phyloP scores from a whole-genome alignment of 2,888 invertebrate species.

The Boloria selene region DNA sequence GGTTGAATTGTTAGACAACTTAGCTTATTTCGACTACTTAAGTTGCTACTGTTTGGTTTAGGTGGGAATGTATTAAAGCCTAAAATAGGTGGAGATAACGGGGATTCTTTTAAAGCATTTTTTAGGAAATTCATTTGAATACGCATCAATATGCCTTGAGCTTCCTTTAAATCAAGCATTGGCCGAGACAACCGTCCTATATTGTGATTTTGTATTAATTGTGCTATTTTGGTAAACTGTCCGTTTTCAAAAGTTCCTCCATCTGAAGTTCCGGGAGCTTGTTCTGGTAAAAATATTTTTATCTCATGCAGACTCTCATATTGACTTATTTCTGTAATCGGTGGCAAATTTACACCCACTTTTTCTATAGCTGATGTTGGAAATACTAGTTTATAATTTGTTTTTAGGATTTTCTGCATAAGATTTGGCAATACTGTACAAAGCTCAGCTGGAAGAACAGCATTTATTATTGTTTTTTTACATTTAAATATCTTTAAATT shows the following conservation, averaged over 20 bases:
- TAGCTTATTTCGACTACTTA: not conserved
- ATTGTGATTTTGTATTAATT: constrained; percentile 1
- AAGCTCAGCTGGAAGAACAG: constrained; percentile 67
- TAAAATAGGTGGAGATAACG: not conserved
- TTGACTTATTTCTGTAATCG: constrained; percentile 24
- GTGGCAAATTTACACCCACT: constrained; percentile 38
- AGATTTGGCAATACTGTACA: constrained; percentile 67
- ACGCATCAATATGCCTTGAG: constrained; percentile 2
- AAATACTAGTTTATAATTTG: constrained; percentile 36
- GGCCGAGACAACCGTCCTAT: constrained; percentile 1
- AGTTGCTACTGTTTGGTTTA: not conserved
- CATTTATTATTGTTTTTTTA: constrained; percentile 61
- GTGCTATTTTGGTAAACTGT: constrained; percentile 11
- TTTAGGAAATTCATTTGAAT: constrained; percentile 7
- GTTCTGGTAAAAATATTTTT: constrained; percentile 12
- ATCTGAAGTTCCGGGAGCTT: not conserved
- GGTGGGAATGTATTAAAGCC: not conserved
- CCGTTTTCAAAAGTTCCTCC: not conserved
- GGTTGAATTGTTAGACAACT: not conserved
- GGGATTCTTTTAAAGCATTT: not conserved
- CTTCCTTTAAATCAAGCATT: not conserved
- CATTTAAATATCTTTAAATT: constrained; percentile 62
- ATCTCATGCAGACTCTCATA: constrained; percentile 12
- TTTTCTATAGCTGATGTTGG: constrained; percentile 41
- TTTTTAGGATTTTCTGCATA: constrained; percentile 52